Percentiles rank a stretch among this genome's conserved stretches.
Conservation (phyloP, 2,888 invertebrate species). For the Gymnosoma rotundatum region DNA sequence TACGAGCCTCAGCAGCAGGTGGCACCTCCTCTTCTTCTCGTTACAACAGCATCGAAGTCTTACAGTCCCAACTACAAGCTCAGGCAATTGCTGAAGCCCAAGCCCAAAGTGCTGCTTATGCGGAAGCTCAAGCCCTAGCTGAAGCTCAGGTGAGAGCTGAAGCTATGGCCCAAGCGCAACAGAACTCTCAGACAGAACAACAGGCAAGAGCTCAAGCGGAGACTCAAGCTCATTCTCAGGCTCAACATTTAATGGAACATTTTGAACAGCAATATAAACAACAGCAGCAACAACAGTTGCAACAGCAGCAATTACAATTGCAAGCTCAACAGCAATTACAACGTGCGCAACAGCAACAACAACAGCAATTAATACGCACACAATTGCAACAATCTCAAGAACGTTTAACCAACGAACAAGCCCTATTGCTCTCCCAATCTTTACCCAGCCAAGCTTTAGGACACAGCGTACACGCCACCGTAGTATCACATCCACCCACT, state of each 20-base stretch:
- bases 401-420: slow-evolving; percentile 76
- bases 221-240: slow-evolving; percentile 83
- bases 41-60: slow-evolving; percentile 77
- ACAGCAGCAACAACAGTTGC: slow-evolving; percentile 75
- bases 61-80: slow-evolving; percentile 77
- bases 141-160: slow-evolving; percentile 77
- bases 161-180: slow-evolving; percentile 75
- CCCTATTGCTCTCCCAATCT: slow-evolving; percentile 75
- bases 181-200: slow-evolving; percentile 76
- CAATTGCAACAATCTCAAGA: slow-evolving; percentile 76
- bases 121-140: slow-evolving; percentile 73
- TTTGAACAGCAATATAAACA: slow-evolving; percentile 80
- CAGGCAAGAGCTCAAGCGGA: slow-evolving; percentile 84
- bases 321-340: slow-evolving; percentile 74
- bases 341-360: slow-evolving; percentile 74
- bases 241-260: slow-evolving; percentile 79
- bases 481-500: slow-evolving; percentile 79
- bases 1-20: slow-evolving; percentile 61
- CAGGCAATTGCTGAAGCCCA: slow-evolving; percentile 80
- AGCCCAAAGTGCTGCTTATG: slow-evolving; percentile 74
- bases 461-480: slow-evolving; percentile 79
- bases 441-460: slow-evolving; percentile 77
- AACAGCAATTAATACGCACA: slow-evolving; percentile 82
- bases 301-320: slow-evolving; percentile 76
- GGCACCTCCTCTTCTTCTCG: slow-evolving; percentile 73